Evolutionary conservation across 2,113 vertebrate genomes (phyloP).

Genomic region (Rallus limicola): DNA sequence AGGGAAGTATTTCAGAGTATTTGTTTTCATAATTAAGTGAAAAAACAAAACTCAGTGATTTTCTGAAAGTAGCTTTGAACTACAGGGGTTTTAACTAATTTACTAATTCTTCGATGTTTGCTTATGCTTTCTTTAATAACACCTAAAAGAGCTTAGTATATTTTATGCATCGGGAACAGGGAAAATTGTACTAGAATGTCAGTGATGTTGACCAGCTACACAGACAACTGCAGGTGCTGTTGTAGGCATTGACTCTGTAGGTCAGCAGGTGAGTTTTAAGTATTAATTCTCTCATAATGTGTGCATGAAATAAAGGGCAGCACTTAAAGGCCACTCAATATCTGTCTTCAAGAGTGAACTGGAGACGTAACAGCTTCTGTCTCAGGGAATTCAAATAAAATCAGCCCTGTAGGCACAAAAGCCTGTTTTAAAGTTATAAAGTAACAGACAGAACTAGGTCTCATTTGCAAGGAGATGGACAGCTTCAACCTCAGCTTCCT

Average conservation of each 20-base stretch:
- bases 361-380: background rate
- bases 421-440: background rate
- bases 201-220: background rate
- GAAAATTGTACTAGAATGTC: background rate
- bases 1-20: background rate
- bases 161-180: background rate
- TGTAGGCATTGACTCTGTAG: background rate
- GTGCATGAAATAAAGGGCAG: background rate
- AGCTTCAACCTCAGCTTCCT: background rate
- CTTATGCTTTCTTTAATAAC: background rate
- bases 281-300: background rate
- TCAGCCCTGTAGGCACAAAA: background rate
- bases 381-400: background rate
- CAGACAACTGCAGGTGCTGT: background rate
- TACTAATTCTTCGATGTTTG: background rate
- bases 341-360: background rate
- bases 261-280: background rate
- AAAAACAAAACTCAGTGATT: background rate
- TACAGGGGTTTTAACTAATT: background rate
- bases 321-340: background rate
- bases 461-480: background rate
- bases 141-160: background rate
- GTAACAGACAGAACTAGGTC: background rate
- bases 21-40: background rate
- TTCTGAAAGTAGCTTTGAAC: background rate